Evolutionary conservation across 2,113 vertebrate species (phyloP).

Genomic region (Nettapus auritus): DNA sequence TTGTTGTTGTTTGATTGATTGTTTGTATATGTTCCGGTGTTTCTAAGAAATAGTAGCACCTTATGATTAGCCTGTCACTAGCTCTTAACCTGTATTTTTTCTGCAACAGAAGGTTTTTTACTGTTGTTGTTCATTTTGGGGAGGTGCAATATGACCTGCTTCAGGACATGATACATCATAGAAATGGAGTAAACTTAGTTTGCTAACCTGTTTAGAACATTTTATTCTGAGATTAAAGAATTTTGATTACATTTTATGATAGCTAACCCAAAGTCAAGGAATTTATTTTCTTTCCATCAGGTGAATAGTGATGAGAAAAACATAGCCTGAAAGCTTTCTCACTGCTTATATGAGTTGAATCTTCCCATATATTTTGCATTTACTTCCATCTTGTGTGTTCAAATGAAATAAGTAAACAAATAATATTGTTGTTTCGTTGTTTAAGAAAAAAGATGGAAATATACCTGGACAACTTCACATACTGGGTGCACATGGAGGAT

Average conservation of each 20-base stretch:
- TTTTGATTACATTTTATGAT: constrained; percentile 70
- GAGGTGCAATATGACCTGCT: constrained; percentile 24
- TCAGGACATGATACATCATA: constrained; percentile 35
- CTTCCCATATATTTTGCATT: background rate
- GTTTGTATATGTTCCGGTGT: background rate
- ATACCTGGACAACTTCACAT: background rate
- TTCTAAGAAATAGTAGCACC: background rate
- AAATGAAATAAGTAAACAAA: background rate
- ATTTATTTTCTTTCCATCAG: constrained; percentile 66
- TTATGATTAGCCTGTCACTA: background rate
- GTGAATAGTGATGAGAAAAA: background rate
- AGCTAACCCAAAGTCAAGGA: constrained; percentile 49
- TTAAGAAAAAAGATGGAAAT: background rate
- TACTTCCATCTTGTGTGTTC: background rate
- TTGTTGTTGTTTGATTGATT: too few relatives aligned
- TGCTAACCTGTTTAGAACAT: constrained; percentile 40
- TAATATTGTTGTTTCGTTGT: background rate
- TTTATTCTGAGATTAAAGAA: constrained; percentile 50
- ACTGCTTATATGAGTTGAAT: background rate
- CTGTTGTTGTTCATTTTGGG: constrained; percentile 35
- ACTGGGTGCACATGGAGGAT: background rate
- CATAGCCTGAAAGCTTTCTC: background rate
- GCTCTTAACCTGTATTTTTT: constrained; percentile 32
- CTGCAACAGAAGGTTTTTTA: constrained; percentile 18
- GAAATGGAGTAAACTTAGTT: constrained; percentile 22